A percentile compares a stretch with the other conserved stretches of the same genome.
Conservation (phyloP, 2,888 invertebrate genomes). For the Apoderus coryli region DNA sequence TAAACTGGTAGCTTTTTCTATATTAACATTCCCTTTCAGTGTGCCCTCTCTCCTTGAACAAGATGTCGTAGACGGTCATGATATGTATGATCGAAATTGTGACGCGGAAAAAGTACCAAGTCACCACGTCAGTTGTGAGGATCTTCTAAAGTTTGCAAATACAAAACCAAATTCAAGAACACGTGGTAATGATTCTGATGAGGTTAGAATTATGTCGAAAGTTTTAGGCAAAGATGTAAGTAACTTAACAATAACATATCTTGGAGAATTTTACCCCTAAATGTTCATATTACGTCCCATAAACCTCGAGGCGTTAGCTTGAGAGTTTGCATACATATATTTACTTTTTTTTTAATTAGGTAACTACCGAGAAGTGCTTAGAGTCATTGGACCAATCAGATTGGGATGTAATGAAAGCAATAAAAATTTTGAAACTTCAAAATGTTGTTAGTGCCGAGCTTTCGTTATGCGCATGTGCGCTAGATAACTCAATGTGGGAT, state of each 20-base stretch:
- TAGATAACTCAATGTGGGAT: slow-evolving; percentile 50
- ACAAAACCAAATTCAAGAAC: slow-evolving; percentile 70
- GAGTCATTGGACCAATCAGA: slow-evolving; percentile 66
- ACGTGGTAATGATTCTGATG: slow-evolving; percentile 76
- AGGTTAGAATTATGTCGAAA: slow-evolving; percentile 83
- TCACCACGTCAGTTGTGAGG: slow-evolving; percentile 84
- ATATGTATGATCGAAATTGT: slow-evolving; percentile 15
- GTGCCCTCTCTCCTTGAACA: too few species aligned
- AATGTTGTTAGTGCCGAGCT: slow-evolving; percentile 30
- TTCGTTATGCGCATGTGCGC: slow-evolving; percentile 35
- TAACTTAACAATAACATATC: too few species aligned
- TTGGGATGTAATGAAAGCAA: slow-evolving; percentile 82
- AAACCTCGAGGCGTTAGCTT: too few species aligned
- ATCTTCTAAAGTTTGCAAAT: slow-evolving; percentile 76
- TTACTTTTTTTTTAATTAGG: too few species aligned
- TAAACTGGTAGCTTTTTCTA: too few species aligned
- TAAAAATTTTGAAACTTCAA: slow-evolving; percentile 62
- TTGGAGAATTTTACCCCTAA: slow-evolving; percentile 2
- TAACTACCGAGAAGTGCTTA: slow-evolving; percentile 61
- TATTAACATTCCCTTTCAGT: too few species aligned
- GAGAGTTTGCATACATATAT: too few species aligned
- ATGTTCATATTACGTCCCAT: too few species aligned
- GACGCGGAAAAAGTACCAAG: slow-evolving; percentile 28
- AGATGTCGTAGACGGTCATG: slow-evolving; percentile 22
- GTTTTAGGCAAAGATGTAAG: slow-evolving; percentile 62